Percentiles rank a stretch among this genome's conserved stretches.
phyloP scores from a whole-genome alignment of 2,888 invertebrate species.

The Leuctra nigra region DNA sequence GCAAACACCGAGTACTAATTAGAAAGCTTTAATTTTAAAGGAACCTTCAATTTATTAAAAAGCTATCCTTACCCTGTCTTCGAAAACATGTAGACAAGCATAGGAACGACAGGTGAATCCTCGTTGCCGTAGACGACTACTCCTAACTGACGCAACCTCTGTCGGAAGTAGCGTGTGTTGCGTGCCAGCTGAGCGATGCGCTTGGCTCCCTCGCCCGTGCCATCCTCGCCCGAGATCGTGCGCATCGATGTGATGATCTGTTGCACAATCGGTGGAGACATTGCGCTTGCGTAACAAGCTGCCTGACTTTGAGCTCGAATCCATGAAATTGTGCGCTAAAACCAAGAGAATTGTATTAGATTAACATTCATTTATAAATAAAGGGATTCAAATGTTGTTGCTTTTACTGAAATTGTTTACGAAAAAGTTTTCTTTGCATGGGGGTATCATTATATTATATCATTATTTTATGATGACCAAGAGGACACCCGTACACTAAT shows the following conservation, averaged over 20 bases:
- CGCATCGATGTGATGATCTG: constrained; percentile 86
- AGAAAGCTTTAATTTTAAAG: too few relatives aligned
- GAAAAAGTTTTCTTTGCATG: too few relatives aligned
- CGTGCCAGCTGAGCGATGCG: constrained; percentile 65
- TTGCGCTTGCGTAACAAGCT: constrained; percentile 75
- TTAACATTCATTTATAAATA: too few relatives aligned
- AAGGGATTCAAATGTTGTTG: too few relatives aligned
- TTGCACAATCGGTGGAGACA: constrained; percentile 85
- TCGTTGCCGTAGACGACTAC: constrained; percentile 88
- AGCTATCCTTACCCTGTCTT: constrained; percentile 85
- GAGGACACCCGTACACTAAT: too few relatives aligned
- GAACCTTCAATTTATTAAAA: not conserved
- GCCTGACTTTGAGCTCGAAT: constrained; percentile 77
- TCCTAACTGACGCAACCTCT: constrained; percentile 75
- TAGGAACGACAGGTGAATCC: constrained; percentile 94
- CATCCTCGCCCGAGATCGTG: constrained; percentile 80
- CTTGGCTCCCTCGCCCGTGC: constrained; percentile 56
- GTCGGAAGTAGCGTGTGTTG: constrained; percentile 77
- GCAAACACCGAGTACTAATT: too few relatives aligned
- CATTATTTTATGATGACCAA: too few relatives aligned
- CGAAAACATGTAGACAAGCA: constrained; percentile 90
- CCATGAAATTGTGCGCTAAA: too few relatives aligned
- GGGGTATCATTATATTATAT: too few relatives aligned
- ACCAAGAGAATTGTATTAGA: too few relatives aligned
- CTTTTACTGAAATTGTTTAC: too few relatives aligned